Percentiles rank a stretch among this genome's conserved stretches.
Evolutionary conservation across 2,797 vertebrate genomes (phyloP).

Genomic region (Scolopax rusticola): DNA sequence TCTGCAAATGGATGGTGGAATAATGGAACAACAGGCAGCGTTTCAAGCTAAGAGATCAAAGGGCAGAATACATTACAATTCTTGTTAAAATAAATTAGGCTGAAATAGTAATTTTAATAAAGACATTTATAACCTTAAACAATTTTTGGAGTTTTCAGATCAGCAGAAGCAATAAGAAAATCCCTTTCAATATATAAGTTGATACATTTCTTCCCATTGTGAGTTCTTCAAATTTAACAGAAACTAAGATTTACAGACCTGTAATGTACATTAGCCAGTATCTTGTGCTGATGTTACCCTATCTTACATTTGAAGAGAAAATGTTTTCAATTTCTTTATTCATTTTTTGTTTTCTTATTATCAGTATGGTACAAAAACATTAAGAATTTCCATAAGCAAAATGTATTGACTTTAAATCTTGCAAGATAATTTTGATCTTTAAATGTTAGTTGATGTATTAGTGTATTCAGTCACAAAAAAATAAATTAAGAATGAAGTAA

Average conservation of each 20-base stretch:
- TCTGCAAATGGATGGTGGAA: conserved; percentile 83
- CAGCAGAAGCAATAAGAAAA: conserved; percentile 48
- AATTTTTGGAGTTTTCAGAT: conserved; percentile 43
- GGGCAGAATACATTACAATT: conserved; percentile 81
- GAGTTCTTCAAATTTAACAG: conserved; percentile 31
- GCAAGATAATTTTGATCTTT: not conserved
- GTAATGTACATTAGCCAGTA: not conserved
- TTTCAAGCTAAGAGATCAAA: conserved; percentile 83
- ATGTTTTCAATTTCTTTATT: conserved; percentile 12
- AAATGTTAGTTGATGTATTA: not conserved
- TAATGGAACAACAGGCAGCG: conserved; percentile 84
- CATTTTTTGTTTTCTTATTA: not conserved
- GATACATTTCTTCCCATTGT: conserved; percentile 22
- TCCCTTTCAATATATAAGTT: conserved; percentile 7
- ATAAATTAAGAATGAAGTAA: not conserved
- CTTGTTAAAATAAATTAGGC: conserved; percentile 83
- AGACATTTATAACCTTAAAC: conserved; percentile 75
- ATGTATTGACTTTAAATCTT: not conserved
- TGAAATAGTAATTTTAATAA: conserved; percentile 79
- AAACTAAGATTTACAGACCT: conserved; percentile 1
- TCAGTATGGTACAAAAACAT: not conserved
- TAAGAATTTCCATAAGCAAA: not conserved
- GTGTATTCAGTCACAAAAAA: not conserved
- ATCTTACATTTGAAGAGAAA: conserved; percentile 7
- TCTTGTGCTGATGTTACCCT: conserved; percentile 3